Conservation (phyloP, 2,113 vertebrate genomes). For the Cephalopterus ornatus region DNA sequence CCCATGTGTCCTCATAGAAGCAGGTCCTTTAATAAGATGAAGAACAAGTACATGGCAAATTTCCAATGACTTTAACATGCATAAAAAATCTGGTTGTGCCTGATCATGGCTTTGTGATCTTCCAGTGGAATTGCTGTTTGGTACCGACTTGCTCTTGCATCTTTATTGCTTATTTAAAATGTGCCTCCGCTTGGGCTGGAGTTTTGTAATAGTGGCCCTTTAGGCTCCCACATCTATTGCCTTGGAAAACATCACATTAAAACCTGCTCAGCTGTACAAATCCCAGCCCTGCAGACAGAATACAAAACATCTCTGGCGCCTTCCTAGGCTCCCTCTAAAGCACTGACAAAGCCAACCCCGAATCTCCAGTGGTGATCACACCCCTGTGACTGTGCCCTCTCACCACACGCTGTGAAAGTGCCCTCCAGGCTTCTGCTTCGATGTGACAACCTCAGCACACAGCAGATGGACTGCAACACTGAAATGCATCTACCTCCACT, state of each 20-base stretch:
- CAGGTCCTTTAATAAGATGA: constrained; percentile 7
- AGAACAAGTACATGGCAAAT: neutral
- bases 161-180: constrained; percentile 48
- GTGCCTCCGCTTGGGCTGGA: neutral
- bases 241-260: constrained; percentile 26
- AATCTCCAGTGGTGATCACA: neutral
- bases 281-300: neutral
- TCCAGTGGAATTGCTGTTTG: neutral
- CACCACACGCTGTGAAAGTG: rapidly evolving
- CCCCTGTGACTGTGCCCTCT: neutral
- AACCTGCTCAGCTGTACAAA: constrained; percentile 54
- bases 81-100: constrained; percentile 1
- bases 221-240: neutral
- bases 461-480: neutral
- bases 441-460: neutral
- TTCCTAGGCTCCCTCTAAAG: constrained; percentile 9
- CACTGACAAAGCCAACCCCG: neutral
- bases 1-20: neutral
- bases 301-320: neutral
- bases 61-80: constrained; percentile 17
- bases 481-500: neutral
- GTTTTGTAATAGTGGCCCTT: neutral
- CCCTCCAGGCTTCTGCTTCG: neutral
- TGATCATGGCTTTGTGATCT: neutral
- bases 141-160: neutral